These are phyloP conservation scores for Acropternis orthonyx DNA, from an alignment of 2,797 vertebrate genomes.

Conservation along the genomic window DNA sequence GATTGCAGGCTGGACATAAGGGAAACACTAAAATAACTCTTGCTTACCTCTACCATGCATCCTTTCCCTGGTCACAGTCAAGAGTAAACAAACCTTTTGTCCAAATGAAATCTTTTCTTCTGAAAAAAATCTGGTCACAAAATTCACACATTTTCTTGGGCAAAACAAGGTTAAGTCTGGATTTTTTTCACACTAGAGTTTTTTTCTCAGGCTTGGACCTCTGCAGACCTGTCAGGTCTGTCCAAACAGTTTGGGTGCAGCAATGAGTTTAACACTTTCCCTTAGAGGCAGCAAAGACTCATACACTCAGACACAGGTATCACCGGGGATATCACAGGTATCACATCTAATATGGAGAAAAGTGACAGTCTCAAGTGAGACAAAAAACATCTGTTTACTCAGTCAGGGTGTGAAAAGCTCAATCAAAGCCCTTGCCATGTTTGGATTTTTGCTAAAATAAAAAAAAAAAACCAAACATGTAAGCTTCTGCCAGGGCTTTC, in stretches of 20 bases:
- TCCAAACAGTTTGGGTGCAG: not conserved
- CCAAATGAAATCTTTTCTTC: not conserved
- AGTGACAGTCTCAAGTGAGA: not conserved
- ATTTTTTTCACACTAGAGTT: not conserved
- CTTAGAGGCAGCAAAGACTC: not conserved
- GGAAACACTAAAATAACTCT: not conserved
- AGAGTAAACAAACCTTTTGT: not conserved
- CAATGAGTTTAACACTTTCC: not conserved
- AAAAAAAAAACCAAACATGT: not conserved
- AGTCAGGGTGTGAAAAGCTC: not conserved
- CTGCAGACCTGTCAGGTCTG: not conserved
- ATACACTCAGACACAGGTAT: not conserved
- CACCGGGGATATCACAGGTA: not conserved
- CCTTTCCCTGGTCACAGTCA: not conserved
- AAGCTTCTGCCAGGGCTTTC: not conserved
- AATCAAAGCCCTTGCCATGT: not conserved
- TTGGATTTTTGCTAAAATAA: conserved; percentile 1
- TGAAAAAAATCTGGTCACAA: not conserved
- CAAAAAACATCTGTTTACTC: not conserved
- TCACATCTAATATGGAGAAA: not conserved
- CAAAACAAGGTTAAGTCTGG: not conserved
- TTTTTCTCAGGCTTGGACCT: not conserved
- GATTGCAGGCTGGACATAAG: not conserved
- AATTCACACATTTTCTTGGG: not conserved
- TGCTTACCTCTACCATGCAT: not conserved